Percentiles rank a stretch among this genome's conserved stretches.
Evolutionary conservation across 35 echinoderm and acorn worm genomes (phyloP).

Genomic region (Heliocidaris erythrogramma): DNA sequence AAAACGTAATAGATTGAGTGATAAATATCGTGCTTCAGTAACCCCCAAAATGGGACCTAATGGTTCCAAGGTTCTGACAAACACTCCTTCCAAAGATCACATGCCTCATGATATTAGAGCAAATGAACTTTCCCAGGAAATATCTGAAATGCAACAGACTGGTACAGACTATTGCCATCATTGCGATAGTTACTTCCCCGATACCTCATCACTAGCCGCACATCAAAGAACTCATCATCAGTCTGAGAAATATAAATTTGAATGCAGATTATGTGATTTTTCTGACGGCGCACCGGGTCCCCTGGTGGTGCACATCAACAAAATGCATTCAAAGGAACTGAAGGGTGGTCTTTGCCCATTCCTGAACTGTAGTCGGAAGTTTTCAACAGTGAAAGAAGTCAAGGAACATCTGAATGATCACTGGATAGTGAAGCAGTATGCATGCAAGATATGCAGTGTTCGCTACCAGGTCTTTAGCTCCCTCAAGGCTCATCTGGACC

Average conservation of each 20-base stretch:
- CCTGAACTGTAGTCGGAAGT: not conserved
- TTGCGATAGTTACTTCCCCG: not conserved
- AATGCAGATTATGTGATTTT: not conserved
- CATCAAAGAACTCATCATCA: not conserved
- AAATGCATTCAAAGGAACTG: not conserved
- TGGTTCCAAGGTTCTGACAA: not conserved
- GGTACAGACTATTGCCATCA: not conserved
- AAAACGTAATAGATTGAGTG: not conserved
- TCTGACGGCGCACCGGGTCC: not conserved
- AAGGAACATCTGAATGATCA: constrained; percentile 3
- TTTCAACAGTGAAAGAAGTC: not conserved
- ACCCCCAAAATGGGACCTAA: not conserved
- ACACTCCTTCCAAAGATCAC: not conserved
- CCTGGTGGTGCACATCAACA: not conserved
- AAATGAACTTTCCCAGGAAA: not conserved
- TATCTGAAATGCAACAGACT: not conserved
- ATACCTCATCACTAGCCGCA: not conserved
- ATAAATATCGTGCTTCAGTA: not conserved
- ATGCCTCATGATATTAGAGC: not conserved
- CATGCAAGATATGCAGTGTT: not conserved
- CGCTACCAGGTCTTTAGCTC: constrained; percentile 10
- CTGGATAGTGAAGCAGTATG: not conserved
- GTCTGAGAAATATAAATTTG: not conserved
- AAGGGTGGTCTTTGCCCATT: not conserved
- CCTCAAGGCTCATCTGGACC: not conserved